Conservation (phyloP, 2,888 invertebrate species). For the Yponomeuta plumbellus region DNA sequence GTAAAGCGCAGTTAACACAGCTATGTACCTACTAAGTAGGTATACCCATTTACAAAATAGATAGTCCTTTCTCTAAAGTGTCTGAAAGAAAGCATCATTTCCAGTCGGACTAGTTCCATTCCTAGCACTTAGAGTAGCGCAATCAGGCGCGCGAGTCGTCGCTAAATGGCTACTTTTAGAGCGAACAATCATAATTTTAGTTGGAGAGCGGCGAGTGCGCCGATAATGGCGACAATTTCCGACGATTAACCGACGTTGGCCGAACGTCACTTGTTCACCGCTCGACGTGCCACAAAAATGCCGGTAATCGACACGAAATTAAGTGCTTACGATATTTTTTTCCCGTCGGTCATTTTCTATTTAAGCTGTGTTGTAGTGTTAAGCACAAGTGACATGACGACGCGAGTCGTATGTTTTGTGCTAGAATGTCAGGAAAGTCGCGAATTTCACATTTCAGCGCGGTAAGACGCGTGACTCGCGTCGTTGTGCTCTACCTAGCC, state of each 20-base stretch:
- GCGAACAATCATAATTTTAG: slow-evolving; percentile 75
- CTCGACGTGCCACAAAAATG: slow-evolving; percentile 50
- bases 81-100: slow-evolving; percentile 12
- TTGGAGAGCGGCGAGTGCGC: slow-evolving; percentile 56
- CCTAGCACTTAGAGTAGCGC: slow-evolving; percentile 26
- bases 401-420: too few relatives aligned
- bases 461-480: too few relatives aligned
- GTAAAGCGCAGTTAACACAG: too few relatives aligned
- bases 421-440: too few relatives aligned
- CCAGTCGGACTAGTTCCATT: slow-evolving; percentile 9
- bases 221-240: slow-evolving; percentile 74
- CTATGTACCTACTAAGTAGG: too few relatives aligned
- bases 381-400: too few relatives aligned
- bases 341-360: background rate
- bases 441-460: too few relatives aligned
- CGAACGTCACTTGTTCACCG: slow-evolving; percentile 48
- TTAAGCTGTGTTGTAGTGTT: background rate
- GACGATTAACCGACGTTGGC: slow-evolving; percentile 62
- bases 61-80: background rate
- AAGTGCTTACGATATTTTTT: background rate
- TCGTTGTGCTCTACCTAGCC: too few relatives aligned
- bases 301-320: slow-evolving; percentile 36
- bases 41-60: too few relatives aligned
- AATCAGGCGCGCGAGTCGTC: slow-evolving; percentile 34
- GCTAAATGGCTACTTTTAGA: slow-evolving; percentile 70